These are phyloP conservation scores for Graptemys geographica DNA, from an alignment of 2,797 vertebrate genomes.

Conservation along the genomic window DNA sequence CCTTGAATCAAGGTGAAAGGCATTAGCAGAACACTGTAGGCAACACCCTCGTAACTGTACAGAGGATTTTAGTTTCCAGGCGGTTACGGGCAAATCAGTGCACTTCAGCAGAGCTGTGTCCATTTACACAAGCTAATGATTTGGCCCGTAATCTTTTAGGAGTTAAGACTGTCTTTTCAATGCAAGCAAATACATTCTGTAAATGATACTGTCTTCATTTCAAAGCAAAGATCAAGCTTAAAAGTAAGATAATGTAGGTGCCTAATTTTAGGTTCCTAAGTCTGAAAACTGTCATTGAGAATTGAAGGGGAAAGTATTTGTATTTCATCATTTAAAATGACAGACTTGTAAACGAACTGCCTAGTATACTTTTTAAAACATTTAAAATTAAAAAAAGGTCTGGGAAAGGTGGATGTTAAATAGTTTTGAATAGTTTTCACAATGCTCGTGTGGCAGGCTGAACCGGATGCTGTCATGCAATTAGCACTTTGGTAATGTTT, in stretches of 20 bases:
- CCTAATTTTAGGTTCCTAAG: not conserved
- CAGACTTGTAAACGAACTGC: not conserved
- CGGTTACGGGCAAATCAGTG: not conserved
- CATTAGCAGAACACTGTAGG: not conserved
- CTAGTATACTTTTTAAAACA: not conserved
- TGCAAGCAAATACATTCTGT: not conserved
- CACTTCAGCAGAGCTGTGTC: not conserved
- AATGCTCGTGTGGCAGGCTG: rapidly evolving
- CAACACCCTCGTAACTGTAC: not conserved
- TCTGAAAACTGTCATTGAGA: not conserved
- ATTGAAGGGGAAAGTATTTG: not conserved
- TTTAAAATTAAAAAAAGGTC: not conserved
- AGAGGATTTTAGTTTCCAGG: not conserved
- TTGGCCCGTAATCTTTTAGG: not conserved
- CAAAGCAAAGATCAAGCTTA: not conserved
- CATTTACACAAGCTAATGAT: not conserved
- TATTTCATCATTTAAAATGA: not conserved
- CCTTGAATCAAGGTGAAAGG: not conserved
- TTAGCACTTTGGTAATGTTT: not conserved
- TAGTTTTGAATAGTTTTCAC: not conserved
- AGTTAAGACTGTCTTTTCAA: not conserved
- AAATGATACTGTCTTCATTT: not conserved
- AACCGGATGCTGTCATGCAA: not conserved
- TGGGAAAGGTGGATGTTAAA: not conserved
- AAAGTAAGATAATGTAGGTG: not conserved